Conservation (phyloP, 2,113 vertebrate species). For the Nibea albiflora region DNA sequence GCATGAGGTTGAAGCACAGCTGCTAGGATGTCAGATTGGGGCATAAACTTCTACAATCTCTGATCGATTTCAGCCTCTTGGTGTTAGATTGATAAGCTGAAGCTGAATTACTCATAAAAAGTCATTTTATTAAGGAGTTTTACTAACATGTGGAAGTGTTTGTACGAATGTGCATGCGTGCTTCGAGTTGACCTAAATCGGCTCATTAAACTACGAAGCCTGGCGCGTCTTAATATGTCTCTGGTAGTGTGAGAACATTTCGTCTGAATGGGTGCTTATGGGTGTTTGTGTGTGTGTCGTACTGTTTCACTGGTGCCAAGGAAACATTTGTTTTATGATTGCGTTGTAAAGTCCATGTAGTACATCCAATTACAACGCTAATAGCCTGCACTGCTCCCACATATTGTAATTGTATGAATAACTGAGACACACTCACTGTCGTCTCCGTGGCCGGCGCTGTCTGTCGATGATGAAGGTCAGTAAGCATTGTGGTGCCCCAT, state of each 20-base stretch:
- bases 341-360: constrained; percentile 28
- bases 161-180: constrained; percentile 41
- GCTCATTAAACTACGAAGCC: constrained; percentile 51
- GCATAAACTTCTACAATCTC: constrained; percentile 10
- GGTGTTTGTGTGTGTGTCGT: neutral
- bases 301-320: constrained; percentile 5
- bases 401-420: constrained; percentile 53
- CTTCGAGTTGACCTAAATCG: constrained; percentile 56
- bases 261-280: constrained; percentile 1
- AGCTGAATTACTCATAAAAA: constrained; percentile 6
- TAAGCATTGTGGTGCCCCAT: constrained; percentile 68
- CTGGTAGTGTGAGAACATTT: constrained; percentile 41
- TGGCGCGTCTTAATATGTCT: constrained; percentile 24
- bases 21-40: constrained; percentile 9
- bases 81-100: neutral
- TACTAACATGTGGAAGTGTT: constrained; percentile 26
- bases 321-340: constrained; percentile 36
- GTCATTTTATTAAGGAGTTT: constrained; percentile 2
- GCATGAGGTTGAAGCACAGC: constrained; percentile 37
- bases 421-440: constrained; percentile 27
- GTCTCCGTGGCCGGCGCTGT: constrained; percentile 38
- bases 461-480: constrained; percentile 75
- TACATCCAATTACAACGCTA: constrained; percentile 47
- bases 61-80: constrained; percentile 7
- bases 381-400: constrained; percentile 24